phyloP scores from a whole-genome alignment of 1,140 invertebrate genomes.

The Lepidurus packardi region DNA sequence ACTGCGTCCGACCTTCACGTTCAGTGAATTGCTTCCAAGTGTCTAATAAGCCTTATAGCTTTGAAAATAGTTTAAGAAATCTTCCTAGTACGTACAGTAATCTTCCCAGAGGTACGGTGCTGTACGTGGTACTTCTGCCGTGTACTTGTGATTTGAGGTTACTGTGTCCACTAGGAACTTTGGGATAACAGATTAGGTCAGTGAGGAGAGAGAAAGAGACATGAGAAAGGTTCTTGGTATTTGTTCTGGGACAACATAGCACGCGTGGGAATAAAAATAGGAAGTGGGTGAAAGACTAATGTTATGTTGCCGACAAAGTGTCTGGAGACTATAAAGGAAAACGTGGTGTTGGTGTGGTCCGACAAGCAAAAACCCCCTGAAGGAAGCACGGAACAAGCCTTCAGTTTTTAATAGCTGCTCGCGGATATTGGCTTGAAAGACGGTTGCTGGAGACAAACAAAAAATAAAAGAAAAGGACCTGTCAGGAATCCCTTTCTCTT shows the following conservation, averaged over 20 bases:
- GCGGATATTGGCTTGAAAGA: not conserved
- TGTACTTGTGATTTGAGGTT: too few species aligned
- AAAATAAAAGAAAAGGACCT: not conserved
- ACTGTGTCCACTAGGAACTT: too few species aligned
- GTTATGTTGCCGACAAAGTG: not conserved
- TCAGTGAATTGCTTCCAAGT: not conserved
- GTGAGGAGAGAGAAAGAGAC: too few species aligned
- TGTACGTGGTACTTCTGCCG: too few species aligned
- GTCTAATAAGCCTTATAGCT: too few species aligned
- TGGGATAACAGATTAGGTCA: too few species aligned
- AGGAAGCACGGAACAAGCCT: not conserved
- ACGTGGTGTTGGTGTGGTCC: conserved; percentile 1
- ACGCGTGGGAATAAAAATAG: not conserved
- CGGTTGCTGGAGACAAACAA: not conserved
- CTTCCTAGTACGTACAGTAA: too few species aligned
- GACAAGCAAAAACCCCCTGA: not conserved
- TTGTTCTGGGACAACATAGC: not conserved
- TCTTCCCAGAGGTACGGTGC: too few species aligned
- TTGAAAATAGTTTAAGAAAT: too few species aligned
- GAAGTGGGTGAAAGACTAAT: not conserved
- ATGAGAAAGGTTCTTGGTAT: not conserved
- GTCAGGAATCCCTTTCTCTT: not conserved
- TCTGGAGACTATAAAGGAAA: conserved; percentile 12
- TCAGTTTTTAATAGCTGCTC: not conserved
- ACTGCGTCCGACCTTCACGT: not conserved